Evolutionary conservation across 2,888 invertebrate species (phyloP), one percentile per base, ranked within the genome.

Genomic region (Sinelater perroti): DNA sequence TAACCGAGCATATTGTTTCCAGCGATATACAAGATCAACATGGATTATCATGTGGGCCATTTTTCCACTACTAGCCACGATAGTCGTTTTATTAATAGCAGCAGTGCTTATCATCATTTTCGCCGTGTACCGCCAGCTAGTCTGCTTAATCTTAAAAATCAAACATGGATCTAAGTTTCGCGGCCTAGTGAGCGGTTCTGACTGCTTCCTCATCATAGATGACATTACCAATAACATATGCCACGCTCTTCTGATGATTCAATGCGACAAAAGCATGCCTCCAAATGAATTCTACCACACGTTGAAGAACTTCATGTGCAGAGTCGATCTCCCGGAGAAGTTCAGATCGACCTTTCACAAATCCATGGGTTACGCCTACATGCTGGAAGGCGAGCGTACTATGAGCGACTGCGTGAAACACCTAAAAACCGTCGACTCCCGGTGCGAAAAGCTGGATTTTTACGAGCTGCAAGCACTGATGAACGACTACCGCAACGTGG

Each of bases 121-220:
- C 8, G 8, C 7, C 2, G 10, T 60, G 11, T 67, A 67, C 49
- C 65, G 65, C 47, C 20, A 42, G 14, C 38, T 66, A 3, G 61
- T 70, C 2, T 14, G 56, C 18, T 10, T 58, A 4, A 40, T 65
- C 47, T 62, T 65, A 67, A 59, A 58, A 50, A 63, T 31, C 57
- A 66, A 57, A 44, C 61, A 70, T 18, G 78, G 78, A 33, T 70
- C 75, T 28, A 68, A 76, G 55, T 84, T 81, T 62, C 77, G 72
- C 2, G 78, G 79, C 14, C 76, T 83, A 11, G 71, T 85, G 14
- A 76, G 80, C 21, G 83, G 83, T 33, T 78, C 80, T 5, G 84
- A 85, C 64, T 78, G 79, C 1, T 77, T 84, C 49, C 84, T 83
- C 83, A 80, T 82, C 20, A 64, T 82, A 14, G 83, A 84, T 21